These are phyloP conservation scores for Apodemus agrarius DNA, from an alignment of 2,797 vertebrate genomes.

Conservation along the genomic window DNA sequence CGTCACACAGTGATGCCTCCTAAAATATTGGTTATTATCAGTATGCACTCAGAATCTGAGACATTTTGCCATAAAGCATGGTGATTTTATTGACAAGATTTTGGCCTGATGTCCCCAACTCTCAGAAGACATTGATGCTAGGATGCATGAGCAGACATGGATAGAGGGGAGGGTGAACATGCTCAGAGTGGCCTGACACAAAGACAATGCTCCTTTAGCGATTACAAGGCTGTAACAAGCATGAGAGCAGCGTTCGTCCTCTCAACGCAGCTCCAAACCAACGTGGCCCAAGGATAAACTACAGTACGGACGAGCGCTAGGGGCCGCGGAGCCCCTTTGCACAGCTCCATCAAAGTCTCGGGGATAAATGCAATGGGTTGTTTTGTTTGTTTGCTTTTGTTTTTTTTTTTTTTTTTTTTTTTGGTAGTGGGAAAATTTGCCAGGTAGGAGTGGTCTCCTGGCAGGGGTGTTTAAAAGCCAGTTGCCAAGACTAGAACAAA, in stretches of 20 bases:
- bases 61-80: conserved; percentile 35
- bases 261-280: conserved; percentile 72
- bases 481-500: conserved; percentile 82
- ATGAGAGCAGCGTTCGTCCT: conserved; percentile 67
- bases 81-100: conserved; percentile 60
- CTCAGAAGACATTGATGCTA: conserved; percentile 44
- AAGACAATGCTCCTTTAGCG: conserved; percentile 74
- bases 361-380: conserved; percentile 61
- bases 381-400: neutral
- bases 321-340: conserved; percentile 48
- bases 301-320: conserved; percentile 71
- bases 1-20: neutral
- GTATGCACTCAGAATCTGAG: neutral
- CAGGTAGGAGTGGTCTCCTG: conserved; percentile 49
- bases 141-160: conserved; percentile 52
- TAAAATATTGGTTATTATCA: neutral
- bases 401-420: neutral
- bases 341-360: conserved; percentile 55
- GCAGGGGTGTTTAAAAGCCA: conserved; percentile 71
- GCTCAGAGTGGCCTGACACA: conserved; percentile 65
- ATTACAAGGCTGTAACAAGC: conserved; percentile 78
- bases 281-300: conserved; percentile 78
- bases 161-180: conserved; percentile 68
- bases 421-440: conserved; percentile 68
- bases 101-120: conserved; percentile 32